Base-by-base conservation (phyloP, 2,888 invertebrate genomes). In the Chymomyza caudatula region DNA sequence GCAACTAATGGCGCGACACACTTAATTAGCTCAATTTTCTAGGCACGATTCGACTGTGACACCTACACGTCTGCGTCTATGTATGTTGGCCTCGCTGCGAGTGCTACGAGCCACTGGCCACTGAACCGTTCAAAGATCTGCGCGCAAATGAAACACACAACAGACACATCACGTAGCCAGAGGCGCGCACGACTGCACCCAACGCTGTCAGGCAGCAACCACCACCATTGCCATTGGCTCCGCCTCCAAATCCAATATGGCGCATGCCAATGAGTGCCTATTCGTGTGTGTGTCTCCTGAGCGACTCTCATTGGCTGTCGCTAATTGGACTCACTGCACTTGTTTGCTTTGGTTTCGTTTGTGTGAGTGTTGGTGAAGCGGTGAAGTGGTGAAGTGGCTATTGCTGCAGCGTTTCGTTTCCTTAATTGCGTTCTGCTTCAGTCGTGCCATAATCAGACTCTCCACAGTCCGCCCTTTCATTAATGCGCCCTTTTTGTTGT, bases 101-200 rank as follows among this genome's bases (percentile, higher is more conserved):
- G 44, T 63, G 54, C 65, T 63, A 44, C 66, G 65, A 64, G 44
- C 63, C 59, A 65, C 78, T 73, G 77, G 78, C 73, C 83, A 87
- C 81, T 86, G 88, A 88, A 88, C 88, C 88, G 88, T 87, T 88
- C 86, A 86, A 82, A 86, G 85, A 87, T 84, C 83, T 77, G 74
- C 81, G 82, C 72, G 78, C 81, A 75, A 88, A 87, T 88, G 74
- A 87, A 78, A 69, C 61, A 66, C 53, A 61, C 60, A n/a, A 25
- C 25, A 74, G 63, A 70, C 68, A 76, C 75, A 73, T 71, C 80
- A 77, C 84, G 76, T 77, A 76, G 77, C 23, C 67, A 47, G 29
- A 60, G 53, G n/a, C 25, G 51, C 42, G 17, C 42, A 29, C 52
- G 51, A 60, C 19, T 43, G 73, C 77, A 77, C 80, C 83, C 70